A percentile compares a stretch with the other conserved stretches of the same genome.
phyloP scores from a whole-genome alignment of 2,113 vertebrate species.

The Phylloscopus trochilus region DNA sequence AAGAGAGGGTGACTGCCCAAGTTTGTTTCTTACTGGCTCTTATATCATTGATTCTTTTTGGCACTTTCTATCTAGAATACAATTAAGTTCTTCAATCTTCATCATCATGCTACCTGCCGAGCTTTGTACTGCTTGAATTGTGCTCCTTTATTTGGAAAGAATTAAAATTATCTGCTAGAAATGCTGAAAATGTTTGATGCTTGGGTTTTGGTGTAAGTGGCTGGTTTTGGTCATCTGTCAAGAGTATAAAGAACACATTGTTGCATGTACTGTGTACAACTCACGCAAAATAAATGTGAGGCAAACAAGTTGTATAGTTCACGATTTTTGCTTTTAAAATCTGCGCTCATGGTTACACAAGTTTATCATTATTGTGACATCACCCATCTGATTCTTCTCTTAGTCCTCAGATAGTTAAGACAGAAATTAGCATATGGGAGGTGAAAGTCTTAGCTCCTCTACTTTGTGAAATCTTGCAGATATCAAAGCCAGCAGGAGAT shows the following conservation, averaged over 20 bases:
- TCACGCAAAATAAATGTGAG: background rate
- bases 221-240: background rate
- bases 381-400: background rate
- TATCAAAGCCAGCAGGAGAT: background rate
- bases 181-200: background rate
- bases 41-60: conserved; percentile 16
- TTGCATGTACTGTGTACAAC: background rate
- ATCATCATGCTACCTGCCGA: background rate
- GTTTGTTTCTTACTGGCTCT: background rate
- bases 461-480: background rate
- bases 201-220: background rate
- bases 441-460: background rate
- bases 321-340: background rate
- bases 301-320: background rate
- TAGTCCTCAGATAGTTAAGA: background rate
- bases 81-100: conserved; percentile 33
- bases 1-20: background rate
- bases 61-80: conserved; percentile 33
- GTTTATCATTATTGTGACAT: background rate
- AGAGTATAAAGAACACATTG: background rate
- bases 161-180: background rate
- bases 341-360: background rate
- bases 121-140: background rate
- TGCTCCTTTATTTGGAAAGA: background rate
- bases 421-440: background rate